Conservation (phyloP, 2,797 vertebrate genomes). For the Lepus townsendii region DNA sequence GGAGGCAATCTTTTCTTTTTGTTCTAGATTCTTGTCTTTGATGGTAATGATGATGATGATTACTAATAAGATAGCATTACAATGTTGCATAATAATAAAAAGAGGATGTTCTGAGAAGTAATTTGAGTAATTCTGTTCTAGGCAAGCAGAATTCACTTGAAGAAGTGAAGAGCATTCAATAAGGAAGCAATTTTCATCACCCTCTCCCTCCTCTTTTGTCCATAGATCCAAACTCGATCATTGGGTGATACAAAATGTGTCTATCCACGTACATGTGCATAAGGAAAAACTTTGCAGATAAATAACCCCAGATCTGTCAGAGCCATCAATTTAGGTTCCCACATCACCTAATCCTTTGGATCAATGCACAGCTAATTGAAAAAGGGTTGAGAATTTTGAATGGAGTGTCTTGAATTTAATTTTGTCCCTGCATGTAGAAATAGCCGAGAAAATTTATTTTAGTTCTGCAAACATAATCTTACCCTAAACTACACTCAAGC, state of each 20-base stretch:
- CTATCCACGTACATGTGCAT: neutral
- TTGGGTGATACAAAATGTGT: neutral
- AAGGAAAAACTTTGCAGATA: conserved; percentile 47
- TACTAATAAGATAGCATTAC: neutral
- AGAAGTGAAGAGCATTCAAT: neutral
- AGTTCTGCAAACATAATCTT: conserved; percentile 59
- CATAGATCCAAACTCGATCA: neutral
- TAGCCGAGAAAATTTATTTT: conserved; percentile 33
- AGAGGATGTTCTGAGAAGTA: neutral
- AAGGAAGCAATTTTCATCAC: conserved; percentile 26
- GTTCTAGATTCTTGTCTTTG: conserved; percentile 23
- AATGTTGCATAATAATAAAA: conserved; percentile 1
- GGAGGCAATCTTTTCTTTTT: conserved; percentile 19
- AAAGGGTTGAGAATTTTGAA: conserved; percentile 9
- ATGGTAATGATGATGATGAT: neutral
- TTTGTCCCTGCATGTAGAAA: conserved; percentile 11
- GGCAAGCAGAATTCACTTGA: neutral
- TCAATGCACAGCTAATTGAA: neutral
- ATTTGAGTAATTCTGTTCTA: conserved; percentile 6
- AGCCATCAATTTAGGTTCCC: conserved; percentile 13
- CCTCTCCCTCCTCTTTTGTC: neutral
- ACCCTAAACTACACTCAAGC: conserved; percentile 32
- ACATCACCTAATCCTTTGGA: conserved; percentile 23
- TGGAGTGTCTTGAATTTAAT: neutral
- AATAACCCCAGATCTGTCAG: conserved; percentile 1